phyloP scores from a whole-genome alignment of 2,797 vertebrate genomes.

The Muscicapa striata region DNA sequence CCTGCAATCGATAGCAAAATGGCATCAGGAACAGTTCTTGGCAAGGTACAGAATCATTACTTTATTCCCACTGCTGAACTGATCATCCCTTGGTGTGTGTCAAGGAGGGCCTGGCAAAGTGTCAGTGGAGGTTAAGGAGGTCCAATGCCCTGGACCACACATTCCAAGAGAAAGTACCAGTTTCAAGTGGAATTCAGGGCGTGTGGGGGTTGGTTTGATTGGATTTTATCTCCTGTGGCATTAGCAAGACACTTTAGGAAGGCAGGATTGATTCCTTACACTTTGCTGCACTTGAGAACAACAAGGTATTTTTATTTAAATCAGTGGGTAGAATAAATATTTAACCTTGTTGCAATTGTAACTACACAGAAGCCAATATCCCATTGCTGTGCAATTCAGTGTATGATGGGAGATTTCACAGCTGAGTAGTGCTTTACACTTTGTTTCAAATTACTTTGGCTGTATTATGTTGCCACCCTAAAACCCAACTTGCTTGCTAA shows the following conservation, averaged over 20 bases:
- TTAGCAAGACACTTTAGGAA: not conserved
- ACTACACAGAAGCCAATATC: slow-evolving; percentile 22
- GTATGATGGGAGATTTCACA: slow-evolving; percentile 64
- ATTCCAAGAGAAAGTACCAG: not conserved
- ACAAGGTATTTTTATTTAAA: slow-evolving; percentile 59
- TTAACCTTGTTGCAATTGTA: slow-evolving; percentile 53
- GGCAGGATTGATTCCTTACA: not conserved
- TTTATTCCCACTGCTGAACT: not conserved
- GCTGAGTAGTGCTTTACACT: slow-evolving; percentile 52
- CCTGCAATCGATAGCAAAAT: not conserved
- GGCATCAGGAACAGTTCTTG: not conserved
- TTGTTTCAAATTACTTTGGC: slow-evolving; percentile 57
- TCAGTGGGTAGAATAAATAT: slow-evolving; percentile 40
- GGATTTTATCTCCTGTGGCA: not conserved
- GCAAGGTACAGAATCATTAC: fast-evolving
- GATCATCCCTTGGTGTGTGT: not conserved
- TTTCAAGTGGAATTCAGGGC: not conserved
- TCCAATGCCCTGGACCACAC: fast-evolving
- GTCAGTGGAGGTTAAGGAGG: not conserved
- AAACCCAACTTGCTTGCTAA: not conserved
- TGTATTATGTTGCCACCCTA: slow-evolving; percentile 7
- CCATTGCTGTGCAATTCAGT: slow-evolving; percentile 46
- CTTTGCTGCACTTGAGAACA: slow-evolving; percentile 11
- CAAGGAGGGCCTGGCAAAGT: not conserved
- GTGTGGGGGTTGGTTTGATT: fast-evolving